A percentile compares a stretch with the other conserved stretches of the same genome.
phyloP scores from a whole-genome alignment of 2,888 invertebrate species.

The Nebria salina region DNA sequence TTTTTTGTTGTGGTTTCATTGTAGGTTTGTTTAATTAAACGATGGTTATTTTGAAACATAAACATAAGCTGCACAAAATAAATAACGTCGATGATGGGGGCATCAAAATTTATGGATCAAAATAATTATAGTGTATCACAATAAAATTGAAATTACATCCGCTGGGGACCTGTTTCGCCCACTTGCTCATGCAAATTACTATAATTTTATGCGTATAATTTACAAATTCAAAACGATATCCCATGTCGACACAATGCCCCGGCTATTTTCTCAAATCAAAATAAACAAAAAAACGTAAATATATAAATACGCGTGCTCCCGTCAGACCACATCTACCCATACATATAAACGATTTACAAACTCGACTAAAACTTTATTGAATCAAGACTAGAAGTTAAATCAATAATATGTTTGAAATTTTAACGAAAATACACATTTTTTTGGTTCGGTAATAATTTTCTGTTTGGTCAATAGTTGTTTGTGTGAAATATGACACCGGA shows the following conservation, averaged over 20 bases:
- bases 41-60: slow-evolving; percentile 41
- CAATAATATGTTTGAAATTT: too few species aligned
- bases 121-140: slow-evolving; percentile 45
- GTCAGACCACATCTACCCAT: not conserved
- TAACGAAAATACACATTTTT: too few species aligned
- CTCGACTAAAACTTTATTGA: not conserved
- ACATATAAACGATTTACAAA: not conserved
- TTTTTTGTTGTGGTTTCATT: slow-evolving; percentile 25
- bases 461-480: too few species aligned
- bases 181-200: slow-evolving; percentile 46
- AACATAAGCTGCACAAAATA: slow-evolving; percentile 45
- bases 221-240: slow-evolving; percentile 44
- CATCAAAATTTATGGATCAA: slow-evolving; percentile 42
- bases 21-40: slow-evolving; percentile 45
- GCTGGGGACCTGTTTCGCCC: slow-evolving; percentile 45
- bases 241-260: slow-evolving; percentile 27
- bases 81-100: slow-evolving; percentile 45
- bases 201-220: slow-evolving; percentile 47
- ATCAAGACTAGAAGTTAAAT: not conserved
- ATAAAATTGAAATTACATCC: slow-evolving; percentile 47
- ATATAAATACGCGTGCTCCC: slow-evolving; percentile 9
- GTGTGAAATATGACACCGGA: not conserved
- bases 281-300: not conserved
- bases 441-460: too few species aligned
- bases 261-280: not conserved